Evolutionary conservation across 2,888 invertebrate genomes (phyloP).

Genomic region (Fragum sueziense): DNA sequence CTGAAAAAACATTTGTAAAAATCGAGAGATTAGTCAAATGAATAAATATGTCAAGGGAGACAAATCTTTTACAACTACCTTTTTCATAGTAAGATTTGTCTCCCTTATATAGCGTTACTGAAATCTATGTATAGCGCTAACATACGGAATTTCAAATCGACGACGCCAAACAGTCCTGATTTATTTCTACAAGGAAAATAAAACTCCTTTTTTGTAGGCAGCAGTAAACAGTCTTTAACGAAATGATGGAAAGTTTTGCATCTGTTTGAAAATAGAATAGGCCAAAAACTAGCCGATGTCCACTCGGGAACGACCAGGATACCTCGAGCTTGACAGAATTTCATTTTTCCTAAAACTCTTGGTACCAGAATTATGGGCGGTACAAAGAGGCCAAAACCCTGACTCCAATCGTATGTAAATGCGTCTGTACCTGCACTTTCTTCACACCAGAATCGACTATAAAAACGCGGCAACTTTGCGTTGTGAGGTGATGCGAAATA

Average conservation of each 20-base stretch:
- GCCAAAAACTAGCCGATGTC: background rate
- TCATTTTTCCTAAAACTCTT: too few relatives aligned
- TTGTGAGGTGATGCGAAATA: too few relatives aligned
- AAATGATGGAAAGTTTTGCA: too few relatives aligned
- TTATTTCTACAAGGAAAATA: constrained; percentile 33
- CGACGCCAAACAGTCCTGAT: too few relatives aligned
- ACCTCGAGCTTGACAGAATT: background rate
- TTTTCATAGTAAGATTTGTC: too few relatives aligned
- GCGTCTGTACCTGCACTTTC: background rate
- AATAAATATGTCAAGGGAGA: too few relatives aligned
- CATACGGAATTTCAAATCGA: too few relatives aligned
- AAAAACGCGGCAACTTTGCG: background rate
- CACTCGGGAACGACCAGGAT: background rate
- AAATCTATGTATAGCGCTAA: background rate
- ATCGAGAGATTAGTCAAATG: background rate
- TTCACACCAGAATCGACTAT: background rate
- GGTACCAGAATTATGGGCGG: too few relatives aligned
- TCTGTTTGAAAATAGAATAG: background rate
- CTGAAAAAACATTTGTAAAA: constrained; percentile 40
- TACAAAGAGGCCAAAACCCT: background rate
- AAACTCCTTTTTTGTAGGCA: too few relatives aligned
- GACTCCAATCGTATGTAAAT: background rate
- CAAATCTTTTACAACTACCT: too few relatives aligned
- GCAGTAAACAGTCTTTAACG: too few relatives aligned
- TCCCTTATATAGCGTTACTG: too few relatives aligned